phyloP scores from a whole-genome alignment of 2,797 vertebrate species.

The Serranus cabrilla region DNA sequence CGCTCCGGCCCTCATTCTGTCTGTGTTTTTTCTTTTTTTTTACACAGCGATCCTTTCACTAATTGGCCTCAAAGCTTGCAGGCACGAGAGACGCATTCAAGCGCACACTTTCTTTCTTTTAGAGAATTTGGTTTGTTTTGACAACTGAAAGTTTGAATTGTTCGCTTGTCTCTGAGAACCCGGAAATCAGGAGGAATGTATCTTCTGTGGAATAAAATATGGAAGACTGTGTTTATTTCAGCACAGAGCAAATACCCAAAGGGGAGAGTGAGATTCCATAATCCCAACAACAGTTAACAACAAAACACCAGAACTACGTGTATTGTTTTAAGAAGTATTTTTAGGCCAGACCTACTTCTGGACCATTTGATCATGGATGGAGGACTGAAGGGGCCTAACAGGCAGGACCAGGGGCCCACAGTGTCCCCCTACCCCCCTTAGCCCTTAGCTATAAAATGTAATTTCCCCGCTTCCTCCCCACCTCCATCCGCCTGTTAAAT shows the following conservation, averaged over 20 bases:
- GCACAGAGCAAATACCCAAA: constrained; percentile 34
- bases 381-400: too few relatives aligned
- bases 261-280: constrained; percentile 45
- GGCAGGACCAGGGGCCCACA: too few relatives aligned
- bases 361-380: constrained; percentile 1
- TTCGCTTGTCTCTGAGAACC: constrained; percentile 14
- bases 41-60: constrained; percentile 32
- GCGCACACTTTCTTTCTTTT: constrained; percentile 13
- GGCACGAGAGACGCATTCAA: constrained; percentile 34
- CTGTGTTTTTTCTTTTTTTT: constrained; percentile 3
- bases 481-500: too few relatives aligned
- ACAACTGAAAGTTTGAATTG: constrained; percentile 46
- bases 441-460: too few relatives aligned
- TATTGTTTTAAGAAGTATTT: constrained; percentile 12
- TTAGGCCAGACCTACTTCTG: background rate
- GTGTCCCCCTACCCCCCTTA: too few relatives aligned
- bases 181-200: constrained; percentile 1
- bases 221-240: constrained; percentile 51
- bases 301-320: constrained; percentile 20
- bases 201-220: constrained; percentile 43
- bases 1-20: constrained; percentile 30
- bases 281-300: constrained; percentile 42
- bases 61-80: constrained; percentile 53
- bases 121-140: constrained; percentile 53
- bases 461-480: too few relatives aligned